Evolutionary conservation across 1,140 invertebrate species (phyloP).

Genomic region (Latrodectus geometricus): DNA sequence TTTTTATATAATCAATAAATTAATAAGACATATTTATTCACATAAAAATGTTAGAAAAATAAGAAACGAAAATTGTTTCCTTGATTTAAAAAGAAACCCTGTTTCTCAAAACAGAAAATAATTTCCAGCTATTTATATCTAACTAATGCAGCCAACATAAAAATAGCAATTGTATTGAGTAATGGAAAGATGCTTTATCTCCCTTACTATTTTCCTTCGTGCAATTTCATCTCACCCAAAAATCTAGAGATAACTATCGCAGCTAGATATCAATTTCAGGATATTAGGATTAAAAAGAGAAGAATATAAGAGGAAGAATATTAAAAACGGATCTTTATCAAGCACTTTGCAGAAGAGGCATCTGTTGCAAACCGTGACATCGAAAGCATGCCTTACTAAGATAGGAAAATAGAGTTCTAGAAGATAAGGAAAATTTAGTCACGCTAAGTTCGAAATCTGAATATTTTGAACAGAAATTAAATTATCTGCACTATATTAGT

Average conservation of each 20-base stretch:
- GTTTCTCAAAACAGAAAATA: too few species aligned
- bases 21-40: too few species aligned
- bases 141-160: too few species aligned
- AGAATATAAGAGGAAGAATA: conserved; percentile 6
- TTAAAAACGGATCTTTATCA: conserved; percentile 26
- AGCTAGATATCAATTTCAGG: background rate
- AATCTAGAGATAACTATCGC: background rate
- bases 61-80: too few species aligned
- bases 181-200: conserved; percentile 5
- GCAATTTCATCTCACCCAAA: background rate
- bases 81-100: too few species aligned
- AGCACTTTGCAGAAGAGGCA: conserved; percentile 33
- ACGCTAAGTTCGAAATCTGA: conserved; percentile 1
- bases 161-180: too few species aligned
- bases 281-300: conserved; percentile 9
- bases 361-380: conserved; percentile 16
- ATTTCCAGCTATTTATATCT: too few species aligned
- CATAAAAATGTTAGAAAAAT: too few species aligned
- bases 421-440: conserved; percentile 38
- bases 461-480: too few species aligned
- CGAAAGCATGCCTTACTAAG: background rate
- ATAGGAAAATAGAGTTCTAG: conserved; percentile 17
- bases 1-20: too few species aligned
- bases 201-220: background rate
- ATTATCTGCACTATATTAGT: too few species aligned